Evolutionary conservation across 1,140 invertebrate genomes (phyloP).

Genomic region (Megalopta genalis): DNA sequence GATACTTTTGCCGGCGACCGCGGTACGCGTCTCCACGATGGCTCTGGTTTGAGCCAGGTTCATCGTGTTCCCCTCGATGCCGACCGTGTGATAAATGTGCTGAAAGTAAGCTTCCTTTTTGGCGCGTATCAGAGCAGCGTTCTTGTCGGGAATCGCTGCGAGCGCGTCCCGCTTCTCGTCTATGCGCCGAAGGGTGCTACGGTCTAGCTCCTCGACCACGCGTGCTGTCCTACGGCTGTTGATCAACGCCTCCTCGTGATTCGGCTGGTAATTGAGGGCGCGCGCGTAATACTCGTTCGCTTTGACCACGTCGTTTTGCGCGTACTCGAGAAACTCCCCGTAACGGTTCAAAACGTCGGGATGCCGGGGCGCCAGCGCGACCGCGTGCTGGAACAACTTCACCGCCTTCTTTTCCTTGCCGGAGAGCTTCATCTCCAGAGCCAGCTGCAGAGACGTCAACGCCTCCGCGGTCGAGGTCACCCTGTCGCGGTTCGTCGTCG

Average conservation of each 20-base stretch:
- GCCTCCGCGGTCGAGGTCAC: constrained; percentile 85
- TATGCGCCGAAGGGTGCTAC: constrained; percentile 88
- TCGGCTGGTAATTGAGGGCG: constrained; percentile 91
- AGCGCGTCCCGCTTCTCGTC: constrained; percentile 92
- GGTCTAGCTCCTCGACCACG: constrained; percentile 95
- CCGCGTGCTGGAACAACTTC: constrained; percentile 94
- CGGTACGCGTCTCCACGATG: constrained; percentile 95
- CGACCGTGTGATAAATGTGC: constrained; percentile 98
- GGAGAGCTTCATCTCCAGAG: constrained; percentile 89
- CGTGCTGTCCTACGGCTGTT: constrained; percentile 92
- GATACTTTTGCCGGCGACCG: constrained; percentile 95
- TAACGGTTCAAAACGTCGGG: constrained; percentile 95
- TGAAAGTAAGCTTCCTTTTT: constrained; percentile 97
- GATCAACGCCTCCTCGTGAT: constrained; percentile 88
- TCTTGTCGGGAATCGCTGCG: constrained; percentile 89
- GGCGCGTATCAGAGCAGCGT: constrained; percentile 89
- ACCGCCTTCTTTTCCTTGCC: constrained; percentile 93
- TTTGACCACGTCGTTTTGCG: constrained; percentile 90
- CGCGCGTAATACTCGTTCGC: constrained; percentile 90
- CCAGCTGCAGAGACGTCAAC: constrained; percentile 89
- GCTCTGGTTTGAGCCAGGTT: constrained; percentile 94
- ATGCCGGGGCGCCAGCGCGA: constrained; percentile 93
- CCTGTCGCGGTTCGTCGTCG: constrained; percentile 28
- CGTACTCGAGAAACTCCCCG: constrained; percentile 95
- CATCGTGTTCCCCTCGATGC: constrained; percentile 98